phyloP scores from a whole-genome alignment of 2,113 vertebrate genomes.

The Melospiza melodia region DNA sequence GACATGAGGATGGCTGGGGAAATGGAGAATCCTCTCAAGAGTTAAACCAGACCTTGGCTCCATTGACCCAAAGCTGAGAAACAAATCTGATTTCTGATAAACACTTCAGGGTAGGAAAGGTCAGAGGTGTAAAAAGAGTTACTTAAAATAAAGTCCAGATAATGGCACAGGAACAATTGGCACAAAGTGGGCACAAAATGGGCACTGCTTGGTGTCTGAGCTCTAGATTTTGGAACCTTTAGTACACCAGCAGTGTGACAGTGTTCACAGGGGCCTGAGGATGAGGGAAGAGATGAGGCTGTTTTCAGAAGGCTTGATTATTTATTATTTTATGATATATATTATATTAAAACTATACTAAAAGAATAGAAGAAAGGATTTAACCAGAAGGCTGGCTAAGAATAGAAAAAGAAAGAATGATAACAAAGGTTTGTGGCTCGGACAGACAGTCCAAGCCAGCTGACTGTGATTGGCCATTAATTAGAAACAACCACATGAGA shows the following conservation, averaged over 20 bases:
- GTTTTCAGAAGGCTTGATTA: no score
- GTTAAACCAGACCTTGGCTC: neutral
- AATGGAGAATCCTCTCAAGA: neutral
- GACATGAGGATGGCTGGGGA: rapidly evolving
- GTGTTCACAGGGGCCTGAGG: no score
- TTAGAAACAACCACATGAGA: no score
- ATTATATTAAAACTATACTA: no score
- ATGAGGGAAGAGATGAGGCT: no score
- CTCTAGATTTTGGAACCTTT: neutral
- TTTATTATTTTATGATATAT: no score
- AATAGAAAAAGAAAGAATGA: no score
- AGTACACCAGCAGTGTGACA: neutral
- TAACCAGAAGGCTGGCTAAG: no score
- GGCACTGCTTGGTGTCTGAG: neutral
- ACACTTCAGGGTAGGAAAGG: neutral
- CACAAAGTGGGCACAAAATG: neutral
- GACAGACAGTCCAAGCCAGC: no score
- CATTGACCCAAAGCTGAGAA: neutral
- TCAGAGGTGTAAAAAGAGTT: neutral
- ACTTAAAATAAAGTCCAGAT: neutral
- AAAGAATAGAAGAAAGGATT: no score
- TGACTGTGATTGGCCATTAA: no score
- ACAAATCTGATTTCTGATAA: slow-evolving; percentile 5
- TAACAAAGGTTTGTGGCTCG: no score
- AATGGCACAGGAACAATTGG: neutral